Conservation (phyloP, 2,113 vertebrate species). For the Mastomys coucha region DNA sequence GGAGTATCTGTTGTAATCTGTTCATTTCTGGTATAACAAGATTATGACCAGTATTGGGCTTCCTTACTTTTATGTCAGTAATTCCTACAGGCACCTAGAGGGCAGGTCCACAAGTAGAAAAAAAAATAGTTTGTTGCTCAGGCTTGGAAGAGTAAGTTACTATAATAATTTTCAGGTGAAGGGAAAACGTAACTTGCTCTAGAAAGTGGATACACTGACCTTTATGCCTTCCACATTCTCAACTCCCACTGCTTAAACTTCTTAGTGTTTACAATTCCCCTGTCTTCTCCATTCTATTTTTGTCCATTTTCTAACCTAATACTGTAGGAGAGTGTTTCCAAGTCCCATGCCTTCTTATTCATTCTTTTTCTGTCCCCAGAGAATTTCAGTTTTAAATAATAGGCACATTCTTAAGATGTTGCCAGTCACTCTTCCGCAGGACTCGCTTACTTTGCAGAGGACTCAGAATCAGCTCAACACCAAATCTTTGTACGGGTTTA, state of each 20-base stretch:
- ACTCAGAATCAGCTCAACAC: not conserved
- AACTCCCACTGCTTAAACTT: not conserved
- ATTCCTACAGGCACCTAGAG: not conserved
- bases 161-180: not conserved
- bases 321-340: not conserved
- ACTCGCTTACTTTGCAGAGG: no score
- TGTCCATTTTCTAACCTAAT: not conserved
- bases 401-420: no score
- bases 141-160: not conserved
- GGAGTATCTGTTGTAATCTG: no score
- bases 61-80: no score
- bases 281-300: not conserved
- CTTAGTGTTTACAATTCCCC: not conserved
- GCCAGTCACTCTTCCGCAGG: not conserved
- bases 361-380: not conserved
- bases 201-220: accelerated
- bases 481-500: not conserved
- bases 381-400: not conserved
- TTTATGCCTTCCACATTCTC: not conserved
- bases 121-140: not conserved
- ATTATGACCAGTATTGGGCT: not conserved
- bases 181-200: no score
- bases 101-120: not conserved
- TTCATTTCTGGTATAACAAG: not conserved
- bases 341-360: not conserved